A percentile compares a stretch with the other conserved stretches of the same genome.
These are phyloP conservation scores for Conops quadrifasciatus DNA, from an alignment of 2,888 invertebrate species.

Conservation along the genomic window DNA sequence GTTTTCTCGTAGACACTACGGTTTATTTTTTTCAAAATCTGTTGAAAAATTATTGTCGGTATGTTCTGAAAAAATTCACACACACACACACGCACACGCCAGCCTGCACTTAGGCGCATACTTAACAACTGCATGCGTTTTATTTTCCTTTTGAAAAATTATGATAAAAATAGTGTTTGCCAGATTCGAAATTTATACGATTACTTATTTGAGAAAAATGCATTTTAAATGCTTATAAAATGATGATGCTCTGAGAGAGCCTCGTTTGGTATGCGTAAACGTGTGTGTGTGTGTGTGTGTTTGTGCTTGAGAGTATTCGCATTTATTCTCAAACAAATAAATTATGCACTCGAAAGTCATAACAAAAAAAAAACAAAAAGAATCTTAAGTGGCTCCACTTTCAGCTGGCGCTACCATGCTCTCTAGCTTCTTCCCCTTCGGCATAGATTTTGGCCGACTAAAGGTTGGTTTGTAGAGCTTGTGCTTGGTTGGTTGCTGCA, in stretches of 20 bases:
- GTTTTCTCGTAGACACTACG: too few species aligned
- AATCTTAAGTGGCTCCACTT: conserved; percentile 35
- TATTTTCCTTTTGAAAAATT: too few species aligned
- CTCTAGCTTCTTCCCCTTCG: not conserved
- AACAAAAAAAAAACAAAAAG: too few species aligned
- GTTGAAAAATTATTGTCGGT: conserved; percentile 30
- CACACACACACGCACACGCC: conserved; percentile 1
- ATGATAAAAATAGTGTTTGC: too few species aligned
- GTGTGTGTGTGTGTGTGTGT: conserved; percentile 19
- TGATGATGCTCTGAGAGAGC: not conserved
- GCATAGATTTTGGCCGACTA: too few species aligned
- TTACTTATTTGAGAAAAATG: too few species aligned
- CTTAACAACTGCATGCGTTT: conserved; percentile 9
- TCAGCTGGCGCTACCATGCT: conserved; percentile 30
- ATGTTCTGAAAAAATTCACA: conserved; percentile 7
- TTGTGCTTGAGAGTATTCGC: too few species aligned
- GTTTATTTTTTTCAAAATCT: not conserved
- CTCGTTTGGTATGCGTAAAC: not conserved
- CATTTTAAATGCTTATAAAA: conserved; percentile 19
- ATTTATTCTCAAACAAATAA: conserved; percentile 25
- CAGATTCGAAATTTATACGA: too few species aligned
- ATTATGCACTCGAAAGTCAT: conserved; percentile 30
- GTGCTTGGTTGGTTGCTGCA: too few species aligned
- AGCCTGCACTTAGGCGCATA: too few species aligned
- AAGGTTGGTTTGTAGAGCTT: too few species aligned